Percentiles rank a stretch among this genome's conserved stretches.
phyloP scores from a whole-genome alignment of 2,888 invertebrate genomes.

The Lepas anatifera region DNA sequence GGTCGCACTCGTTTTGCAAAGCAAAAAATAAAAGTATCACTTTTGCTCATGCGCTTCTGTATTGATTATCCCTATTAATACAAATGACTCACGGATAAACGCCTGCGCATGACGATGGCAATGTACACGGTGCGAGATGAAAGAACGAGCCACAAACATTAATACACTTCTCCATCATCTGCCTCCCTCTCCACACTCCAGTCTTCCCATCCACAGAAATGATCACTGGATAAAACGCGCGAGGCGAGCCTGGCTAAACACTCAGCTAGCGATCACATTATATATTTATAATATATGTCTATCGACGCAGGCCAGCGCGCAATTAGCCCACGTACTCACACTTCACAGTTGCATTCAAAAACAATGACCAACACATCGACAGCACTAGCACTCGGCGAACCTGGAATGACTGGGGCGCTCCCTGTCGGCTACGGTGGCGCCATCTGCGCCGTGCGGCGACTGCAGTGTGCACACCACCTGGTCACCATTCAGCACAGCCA shows the following conservation, averaged over 20 bases:
- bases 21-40: no score
- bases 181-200: neutral
- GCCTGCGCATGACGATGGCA: constrained; percentile 1
- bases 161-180: neutral
- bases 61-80: constrained; percentile 7
- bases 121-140: constrained; percentile 8
- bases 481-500: constrained; percentile 25
- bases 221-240: neutral
- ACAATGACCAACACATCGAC: no score
- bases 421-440: neutral
- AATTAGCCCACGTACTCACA: no score
- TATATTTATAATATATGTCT: constrained; percentile 5
- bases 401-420: constrained; percentile 9
- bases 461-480: constrained; percentile 24
- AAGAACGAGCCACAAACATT: constrained; percentile 2
- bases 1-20: no score
- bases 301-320: neutral
- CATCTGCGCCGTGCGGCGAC: constrained; percentile 15
- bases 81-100: constrained; percentile 10
- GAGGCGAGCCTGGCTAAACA: neutral
- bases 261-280: constrained; percentile 11
- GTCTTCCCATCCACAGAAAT: neutral
- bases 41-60: neutral
- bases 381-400: neutral
- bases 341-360: no score